phyloP scores from a whole-genome alignment of 1,140 invertebrate species.

The Odontomachus brunneus region DNA sequence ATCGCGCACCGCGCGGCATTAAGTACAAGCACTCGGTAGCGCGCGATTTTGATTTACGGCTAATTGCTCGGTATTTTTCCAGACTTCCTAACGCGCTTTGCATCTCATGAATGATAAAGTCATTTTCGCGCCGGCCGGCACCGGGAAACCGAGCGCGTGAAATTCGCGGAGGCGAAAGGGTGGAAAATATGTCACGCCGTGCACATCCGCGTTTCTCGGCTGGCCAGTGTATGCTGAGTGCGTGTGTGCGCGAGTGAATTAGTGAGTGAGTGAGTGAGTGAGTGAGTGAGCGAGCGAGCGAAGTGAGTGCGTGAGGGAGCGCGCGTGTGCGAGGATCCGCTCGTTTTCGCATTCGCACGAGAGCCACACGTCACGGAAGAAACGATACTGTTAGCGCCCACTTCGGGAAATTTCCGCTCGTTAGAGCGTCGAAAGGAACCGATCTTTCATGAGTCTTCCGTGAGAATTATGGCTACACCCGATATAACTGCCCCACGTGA shows the following conservation, averaged over 20 bases:
- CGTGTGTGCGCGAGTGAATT: not conserved
- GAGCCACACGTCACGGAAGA: conserved; percentile 42
- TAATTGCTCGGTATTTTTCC: conserved; percentile 78
- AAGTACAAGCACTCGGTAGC: conserved; percentile 67
- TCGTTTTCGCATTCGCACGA: conserved; percentile 51
- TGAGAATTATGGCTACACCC: conserved; percentile 50
- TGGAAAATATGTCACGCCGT: conserved; percentile 51
- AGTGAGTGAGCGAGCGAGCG: not conserved
- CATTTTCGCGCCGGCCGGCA: conserved; percentile 68
- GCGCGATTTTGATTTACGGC: conserved; percentile 81
- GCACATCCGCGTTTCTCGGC: conserved; percentile 37
- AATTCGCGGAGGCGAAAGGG: conserved; percentile 52
- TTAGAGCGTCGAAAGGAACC: conserved; percentile 46
- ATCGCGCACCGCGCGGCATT: conserved; percentile 55
- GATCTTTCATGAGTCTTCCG: conserved; percentile 49
- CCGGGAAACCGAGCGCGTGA: conserved; percentile 41
- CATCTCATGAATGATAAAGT: conserved; percentile 78
- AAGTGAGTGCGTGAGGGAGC: not conserved
- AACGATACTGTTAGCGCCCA: conserved; percentile 46
- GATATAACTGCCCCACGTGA: conserved; percentile 53
- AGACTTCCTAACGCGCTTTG: conserved; percentile 73
- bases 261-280: not conserved
- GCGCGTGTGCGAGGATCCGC: not conserved
- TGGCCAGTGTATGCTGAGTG: not conserved
- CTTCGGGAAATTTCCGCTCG: conserved; percentile 53